Conservation (phyloP, 2,797 vertebrate species). For the Sebastes matsubarae region DNA sequence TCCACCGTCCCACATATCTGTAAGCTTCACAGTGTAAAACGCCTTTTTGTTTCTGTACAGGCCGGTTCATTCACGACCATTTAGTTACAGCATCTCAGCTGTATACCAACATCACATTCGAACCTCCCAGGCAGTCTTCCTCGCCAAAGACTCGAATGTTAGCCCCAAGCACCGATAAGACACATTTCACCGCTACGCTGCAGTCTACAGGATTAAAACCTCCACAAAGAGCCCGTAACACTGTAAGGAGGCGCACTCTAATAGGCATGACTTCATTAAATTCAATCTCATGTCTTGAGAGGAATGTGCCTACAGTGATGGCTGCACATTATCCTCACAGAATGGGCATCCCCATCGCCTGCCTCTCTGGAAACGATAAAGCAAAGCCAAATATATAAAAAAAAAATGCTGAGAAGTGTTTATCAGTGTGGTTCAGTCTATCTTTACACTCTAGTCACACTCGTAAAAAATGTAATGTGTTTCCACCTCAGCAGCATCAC, state of each 20-base stretch:
- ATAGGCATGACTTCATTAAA: conserved; percentile 78
- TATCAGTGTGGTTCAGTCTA: neutral
- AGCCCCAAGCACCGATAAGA: conserved; percentile 57
- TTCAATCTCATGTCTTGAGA: conserved; percentile 56
- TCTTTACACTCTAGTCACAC: neutral
- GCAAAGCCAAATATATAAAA: conserved; percentile 11
- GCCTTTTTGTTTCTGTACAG: conserved; percentile 19
- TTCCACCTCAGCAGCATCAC: neutral
- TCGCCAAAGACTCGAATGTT: conserved; percentile 41
- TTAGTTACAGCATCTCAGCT: conserved; percentile 21
- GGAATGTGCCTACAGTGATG: conserved; percentile 47
- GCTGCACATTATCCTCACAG: conserved; percentile 31
- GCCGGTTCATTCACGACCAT: conserved; percentile 18
- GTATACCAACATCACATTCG: conserved; percentile 6
- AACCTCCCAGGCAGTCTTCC: conserved; percentile 32
- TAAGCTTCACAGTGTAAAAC: conserved; percentile 21
- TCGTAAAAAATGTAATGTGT: neutral
- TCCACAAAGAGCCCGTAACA: conserved; percentile 57
- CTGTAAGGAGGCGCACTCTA: conserved; percentile 56
- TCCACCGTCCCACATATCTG: neutral
- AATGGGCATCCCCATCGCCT: conserved; percentile 24
- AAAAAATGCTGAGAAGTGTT: conserved; percentile 8
- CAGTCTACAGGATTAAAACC: conserved; percentile 73
- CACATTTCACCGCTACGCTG: conserved; percentile 38
- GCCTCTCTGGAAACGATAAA: conserved; percentile 35